These are phyloP conservation scores for Cryptotermes secundus DNA, from an alignment of 1,140 invertebrate species.

Conservation along the genomic window DNA sequence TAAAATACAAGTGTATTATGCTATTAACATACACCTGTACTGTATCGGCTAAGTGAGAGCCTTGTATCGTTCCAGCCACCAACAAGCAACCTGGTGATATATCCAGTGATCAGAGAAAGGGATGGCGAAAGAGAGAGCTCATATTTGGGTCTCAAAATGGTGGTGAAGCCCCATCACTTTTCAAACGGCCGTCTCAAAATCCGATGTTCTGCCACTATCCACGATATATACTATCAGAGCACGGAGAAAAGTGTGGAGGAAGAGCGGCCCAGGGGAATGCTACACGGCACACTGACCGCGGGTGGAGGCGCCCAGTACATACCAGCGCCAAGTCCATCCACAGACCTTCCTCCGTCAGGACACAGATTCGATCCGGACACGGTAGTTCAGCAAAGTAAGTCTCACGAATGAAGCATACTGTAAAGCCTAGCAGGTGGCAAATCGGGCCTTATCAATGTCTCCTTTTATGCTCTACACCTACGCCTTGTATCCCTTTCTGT, in stretches of 20 bases:
- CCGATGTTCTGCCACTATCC: slow-evolving; percentile 61
- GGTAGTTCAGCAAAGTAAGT: neutral
- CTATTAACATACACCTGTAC: no score
- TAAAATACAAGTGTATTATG: no score
- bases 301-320: neutral
- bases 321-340: neutral
- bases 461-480: no score
- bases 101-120: slow-evolving; percentile 44
- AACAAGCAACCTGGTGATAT: slow-evolving; percentile 42
- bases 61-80: slow-evolving; percentile 39
- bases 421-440: no score
- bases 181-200: slow-evolving; percentile 57
- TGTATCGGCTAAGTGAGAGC: neutral
- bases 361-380: neutral
- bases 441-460: no score
- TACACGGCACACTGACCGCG: neutral
- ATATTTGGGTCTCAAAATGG: slow-evolving; percentile 54
- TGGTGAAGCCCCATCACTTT: slow-evolving; percentile 56
- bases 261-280: slow-evolving; percentile 44
- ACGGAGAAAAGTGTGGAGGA: slow-evolving; percentile 60
- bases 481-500: no score
- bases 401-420: neutral
- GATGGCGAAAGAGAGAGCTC: slow-evolving; percentile 46
- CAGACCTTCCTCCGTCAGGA: neutral
- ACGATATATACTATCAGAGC: slow-evolving; percentile 62